phyloP scores from a whole-genome alignment of 2,797 vertebrate species.

The Gastrophryne carolinensis region DNA sequence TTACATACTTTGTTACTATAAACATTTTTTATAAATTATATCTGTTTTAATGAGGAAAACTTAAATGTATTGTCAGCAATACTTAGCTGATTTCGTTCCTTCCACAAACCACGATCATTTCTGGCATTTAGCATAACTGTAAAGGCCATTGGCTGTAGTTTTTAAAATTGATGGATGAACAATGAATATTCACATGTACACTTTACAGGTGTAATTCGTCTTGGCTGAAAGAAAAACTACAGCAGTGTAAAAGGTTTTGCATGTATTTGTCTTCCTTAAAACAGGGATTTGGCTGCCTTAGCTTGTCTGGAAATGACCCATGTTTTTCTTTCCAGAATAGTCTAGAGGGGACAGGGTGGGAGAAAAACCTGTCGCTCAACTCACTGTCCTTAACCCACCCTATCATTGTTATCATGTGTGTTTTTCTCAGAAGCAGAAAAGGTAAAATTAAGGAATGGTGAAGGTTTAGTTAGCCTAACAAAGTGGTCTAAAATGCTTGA shows the following conservation, averaged over 20 bases:
- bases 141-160: too few relatives aligned
- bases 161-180: too few relatives aligned
- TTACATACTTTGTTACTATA: too few relatives aligned
- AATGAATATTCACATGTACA: too few relatives aligned
- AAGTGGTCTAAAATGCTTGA: too few relatives aligned
- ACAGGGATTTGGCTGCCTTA: constrained; percentile 17
- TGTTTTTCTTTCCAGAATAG: constrained; percentile 42
- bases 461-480: too few relatives aligned
- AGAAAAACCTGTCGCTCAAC: constrained; percentile 23
- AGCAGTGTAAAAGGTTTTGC: background rate
- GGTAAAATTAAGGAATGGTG: background rate
- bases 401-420: background rate
- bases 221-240: constrained; percentile 25
- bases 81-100: too few relatives aligned
- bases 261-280: constrained; percentile 11
- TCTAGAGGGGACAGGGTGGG: constrained; percentile 16
- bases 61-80: too few relatives aligned
- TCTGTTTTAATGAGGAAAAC: too few relatives aligned
- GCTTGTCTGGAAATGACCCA: constrained; percentile 14
- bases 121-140: too few relatives aligned
- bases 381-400: constrained; percentile 31
- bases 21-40: too few relatives aligned
- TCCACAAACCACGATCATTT: too few relatives aligned
- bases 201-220: constrained; percentile 36
- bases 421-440: background rate